A percentile compares a stretch with the other conserved stretches of the same genome.
Conservation (phyloP, 2,888 invertebrate species). For the Julus scanicus region DNA sequence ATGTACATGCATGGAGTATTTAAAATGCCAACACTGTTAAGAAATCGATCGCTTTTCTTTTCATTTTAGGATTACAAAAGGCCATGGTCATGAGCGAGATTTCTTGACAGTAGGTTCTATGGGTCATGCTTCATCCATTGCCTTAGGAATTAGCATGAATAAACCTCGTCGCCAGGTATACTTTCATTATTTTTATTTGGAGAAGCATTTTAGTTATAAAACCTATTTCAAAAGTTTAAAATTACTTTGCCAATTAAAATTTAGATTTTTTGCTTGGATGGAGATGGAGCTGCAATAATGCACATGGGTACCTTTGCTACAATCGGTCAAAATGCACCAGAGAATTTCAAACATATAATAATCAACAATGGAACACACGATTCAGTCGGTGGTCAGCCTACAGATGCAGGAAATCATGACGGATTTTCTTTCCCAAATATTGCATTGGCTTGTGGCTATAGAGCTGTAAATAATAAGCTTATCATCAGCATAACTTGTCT, state of each 20-base stretch:
- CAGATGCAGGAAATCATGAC: slow-evolving; percentile 63
- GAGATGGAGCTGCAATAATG: slow-evolving; percentile 68
- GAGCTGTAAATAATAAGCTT: slow-evolving; percentile 61
- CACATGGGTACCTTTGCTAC: slow-evolving; percentile 67
- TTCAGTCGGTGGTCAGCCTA: slow-evolving; percentile 68
- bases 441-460: slow-evolving; percentile 65
- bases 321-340: slow-evolving; percentile 64
- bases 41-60: slow-evolving; percentile 30
- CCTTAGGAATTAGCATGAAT: slow-evolving; percentile 66
- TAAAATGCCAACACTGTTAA: neutral
- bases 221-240: neutral
- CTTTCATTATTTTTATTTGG: neutral
- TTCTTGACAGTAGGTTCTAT: slow-evolving; percentile 68
- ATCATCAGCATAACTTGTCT: neutral
- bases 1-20: neutral
- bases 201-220: neutral
- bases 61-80: slow-evolving; percentile 62
- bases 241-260: neutral
- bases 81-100: slow-evolving; percentile 67
- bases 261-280: slow-evolving; percentile 66
- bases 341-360: slow-evolving; percentile 67
- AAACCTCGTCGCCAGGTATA: slow-evolving; percentile 61
- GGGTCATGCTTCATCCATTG: slow-evolving; percentile 68
- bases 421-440: slow-evolving; percentile 63
- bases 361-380: slow-evolving; percentile 68